A percentile compares a stretch with the other conserved stretches of the same genome.
phyloP scores from a whole-genome alignment of 2,797 vertebrate genomes.

The Halcyon badia region DNA sequence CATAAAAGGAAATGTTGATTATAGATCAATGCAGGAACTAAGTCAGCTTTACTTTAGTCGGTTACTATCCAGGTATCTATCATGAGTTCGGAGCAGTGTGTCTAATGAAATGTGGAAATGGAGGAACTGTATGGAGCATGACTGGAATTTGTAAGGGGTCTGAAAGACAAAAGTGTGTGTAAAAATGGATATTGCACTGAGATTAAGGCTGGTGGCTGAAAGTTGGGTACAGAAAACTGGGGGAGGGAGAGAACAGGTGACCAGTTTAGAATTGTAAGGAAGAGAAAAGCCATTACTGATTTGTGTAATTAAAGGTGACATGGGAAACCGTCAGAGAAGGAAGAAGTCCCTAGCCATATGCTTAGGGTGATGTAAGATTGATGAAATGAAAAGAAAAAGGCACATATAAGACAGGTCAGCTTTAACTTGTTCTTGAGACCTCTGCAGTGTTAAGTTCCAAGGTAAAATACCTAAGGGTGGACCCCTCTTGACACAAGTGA shows the following conservation, averaged over 20 bases:
- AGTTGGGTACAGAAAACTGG: accelerated
- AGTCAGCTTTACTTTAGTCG: background rate
- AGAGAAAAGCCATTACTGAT: background rate
- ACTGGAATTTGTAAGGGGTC: background rate
- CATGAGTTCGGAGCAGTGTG: background rate
- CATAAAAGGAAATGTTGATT: background rate
- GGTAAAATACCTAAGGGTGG: background rate
- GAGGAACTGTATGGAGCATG: background rate
- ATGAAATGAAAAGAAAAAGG: background rate
- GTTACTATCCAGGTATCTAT: background rate
- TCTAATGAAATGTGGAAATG: background rate
- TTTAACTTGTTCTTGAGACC: background rate
- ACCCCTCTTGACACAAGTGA: background rate
- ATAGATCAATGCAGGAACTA: background rate
- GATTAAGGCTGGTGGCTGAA: background rate
- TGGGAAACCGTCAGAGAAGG: background rate
- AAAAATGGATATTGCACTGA: background rate
- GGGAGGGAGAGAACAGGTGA: background rate
- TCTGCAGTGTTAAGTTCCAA: background rate
- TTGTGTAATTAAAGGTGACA: background rate
- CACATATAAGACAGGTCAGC: background rate
- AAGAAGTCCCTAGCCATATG: background rate
- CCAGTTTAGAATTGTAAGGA: background rate
- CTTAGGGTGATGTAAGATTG: background rate
- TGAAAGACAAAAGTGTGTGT: background rate